These are phyloP conservation scores for Xenus cinereus DNA, from an alignment of 2,113 vertebrate genomes.

Conservation along the genomic window DNA sequence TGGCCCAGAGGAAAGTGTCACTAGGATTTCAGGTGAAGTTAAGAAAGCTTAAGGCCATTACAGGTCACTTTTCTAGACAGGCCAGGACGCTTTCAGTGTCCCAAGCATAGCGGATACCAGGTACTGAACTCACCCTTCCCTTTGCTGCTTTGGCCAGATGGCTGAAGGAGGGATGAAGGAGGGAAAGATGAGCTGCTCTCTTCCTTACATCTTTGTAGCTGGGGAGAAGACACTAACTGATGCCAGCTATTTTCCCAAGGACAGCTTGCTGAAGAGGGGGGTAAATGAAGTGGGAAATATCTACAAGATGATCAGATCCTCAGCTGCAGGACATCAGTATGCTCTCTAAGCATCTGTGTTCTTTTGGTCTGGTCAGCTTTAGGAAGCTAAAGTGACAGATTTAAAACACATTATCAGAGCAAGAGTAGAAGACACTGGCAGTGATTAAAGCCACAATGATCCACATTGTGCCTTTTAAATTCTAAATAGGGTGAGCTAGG, in stretches of 20 bases:
- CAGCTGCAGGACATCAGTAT: neutral
- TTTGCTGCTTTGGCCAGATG: neutral
- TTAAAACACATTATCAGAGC: neutral
- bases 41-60: neutral
- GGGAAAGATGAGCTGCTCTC: neutral
- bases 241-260: neutral
- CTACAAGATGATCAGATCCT: neutral
- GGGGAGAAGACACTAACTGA: neutral
- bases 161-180: neutral
- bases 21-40: neutral
- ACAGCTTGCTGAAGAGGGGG: neutral
- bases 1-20: neutral
- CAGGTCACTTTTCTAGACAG: neutral
- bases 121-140: neutral
- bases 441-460: neutral
- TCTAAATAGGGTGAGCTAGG: neutral
- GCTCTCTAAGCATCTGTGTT: neutral
- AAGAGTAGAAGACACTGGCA: neutral
- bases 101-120: neutral
- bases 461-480: neutral
- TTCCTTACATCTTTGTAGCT: neutral
- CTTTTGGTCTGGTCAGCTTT: neutral
- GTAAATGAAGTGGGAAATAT: neutral
- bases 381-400: neutral
- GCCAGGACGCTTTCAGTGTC: neutral